Conservation (phyloP, 1,140 invertebrate genomes). For the Drosophila bocki region DNA sequence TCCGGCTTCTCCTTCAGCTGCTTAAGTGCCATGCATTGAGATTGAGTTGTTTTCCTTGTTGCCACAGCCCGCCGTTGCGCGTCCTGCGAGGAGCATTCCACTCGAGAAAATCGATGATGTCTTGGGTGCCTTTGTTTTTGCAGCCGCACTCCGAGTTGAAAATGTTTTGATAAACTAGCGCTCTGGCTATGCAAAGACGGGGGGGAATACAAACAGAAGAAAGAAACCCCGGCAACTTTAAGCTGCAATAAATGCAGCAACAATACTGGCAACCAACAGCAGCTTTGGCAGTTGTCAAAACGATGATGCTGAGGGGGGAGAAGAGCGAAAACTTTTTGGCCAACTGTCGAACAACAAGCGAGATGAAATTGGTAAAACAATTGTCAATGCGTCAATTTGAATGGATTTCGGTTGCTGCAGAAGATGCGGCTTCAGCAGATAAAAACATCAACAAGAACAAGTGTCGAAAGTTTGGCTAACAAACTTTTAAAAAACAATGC, state of each 20-base stretch:
- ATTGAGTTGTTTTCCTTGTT: constrained; percentile 73
- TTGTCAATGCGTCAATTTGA: constrained; percentile 79
- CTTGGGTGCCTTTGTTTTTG: constrained; percentile 72
- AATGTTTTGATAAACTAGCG: constrained; percentile 78
- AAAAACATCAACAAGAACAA: constrained; percentile 54
- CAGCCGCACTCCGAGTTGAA: constrained; percentile 79
- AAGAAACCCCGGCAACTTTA: constrained; percentile 56
- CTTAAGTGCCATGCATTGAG: constrained; percentile 80
- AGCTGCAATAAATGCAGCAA: constrained; percentile 67
- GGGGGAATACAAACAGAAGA: not conserved
- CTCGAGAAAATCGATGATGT: constrained; percentile 78
- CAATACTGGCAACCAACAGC: constrained; percentile 22
- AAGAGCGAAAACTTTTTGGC: constrained; percentile 41
- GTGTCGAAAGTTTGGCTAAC: constrained; percentile 28
- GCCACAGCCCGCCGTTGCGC: not conserved
- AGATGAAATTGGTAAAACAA: constrained; percentile 76
- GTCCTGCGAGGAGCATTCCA: constrained; percentile 27
- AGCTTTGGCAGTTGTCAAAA: constrained; percentile 67
- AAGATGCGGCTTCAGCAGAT: constrained; percentile 20
- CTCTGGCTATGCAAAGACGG: constrained; percentile 62
- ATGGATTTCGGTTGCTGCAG: constrained; percentile 56
- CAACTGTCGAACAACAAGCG: constrained; percentile 65
- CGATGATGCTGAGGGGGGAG: not conserved
- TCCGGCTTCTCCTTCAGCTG: constrained; percentile 49
- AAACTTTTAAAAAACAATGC: constrained; percentile 25